Evolutionary conservation across 1,140 invertebrate genomes (phyloP).

Genomic region (Eupristina koningsbergeri): DNA sequence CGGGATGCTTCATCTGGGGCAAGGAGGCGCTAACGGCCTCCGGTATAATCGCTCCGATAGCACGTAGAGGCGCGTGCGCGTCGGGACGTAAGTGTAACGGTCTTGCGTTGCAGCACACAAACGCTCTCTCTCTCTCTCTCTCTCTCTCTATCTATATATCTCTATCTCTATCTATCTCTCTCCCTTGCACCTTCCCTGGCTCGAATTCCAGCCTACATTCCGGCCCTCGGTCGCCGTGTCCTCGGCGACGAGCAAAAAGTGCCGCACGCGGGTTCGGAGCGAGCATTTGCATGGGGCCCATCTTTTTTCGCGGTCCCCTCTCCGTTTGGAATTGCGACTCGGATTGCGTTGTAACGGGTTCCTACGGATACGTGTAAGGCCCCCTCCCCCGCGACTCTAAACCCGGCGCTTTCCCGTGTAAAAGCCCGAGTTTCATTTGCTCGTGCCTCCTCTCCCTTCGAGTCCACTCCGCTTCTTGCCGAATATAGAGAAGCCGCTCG

Average conservation of each 20-base stretch:
- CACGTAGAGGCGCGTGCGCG: not conserved
- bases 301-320: not conserved
- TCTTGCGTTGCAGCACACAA: conserved; percentile 65
- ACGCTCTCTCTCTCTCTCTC: conserved; percentile 67
- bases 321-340: not conserved
- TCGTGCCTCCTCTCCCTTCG: not conserved
- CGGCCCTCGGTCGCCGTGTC: no score
- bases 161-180: not conserved
- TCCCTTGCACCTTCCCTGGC: not conserved
- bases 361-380: conserved; percentile 8
- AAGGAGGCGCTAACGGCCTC: not conserved
- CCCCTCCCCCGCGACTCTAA: no score
- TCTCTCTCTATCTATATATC: conserved; percentile 30
- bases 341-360: not conserved
- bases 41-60: not conserved
- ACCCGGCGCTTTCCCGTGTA: not conserved
- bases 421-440: not conserved
- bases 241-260: not conserved
- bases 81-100: conserved; percentile 70
- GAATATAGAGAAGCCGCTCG: not conserved
- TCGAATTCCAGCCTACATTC: conserved; percentile 44
- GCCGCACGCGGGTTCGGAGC: not conserved
- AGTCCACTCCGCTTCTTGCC: not conserved
- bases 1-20: conserved; percentile 3
- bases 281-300: not conserved